These are phyloP conservation scores for Dicranocentrus wangi DNA, from an alignment of 2,888 invertebrate genomes.

Conservation along the genomic window DNA sequence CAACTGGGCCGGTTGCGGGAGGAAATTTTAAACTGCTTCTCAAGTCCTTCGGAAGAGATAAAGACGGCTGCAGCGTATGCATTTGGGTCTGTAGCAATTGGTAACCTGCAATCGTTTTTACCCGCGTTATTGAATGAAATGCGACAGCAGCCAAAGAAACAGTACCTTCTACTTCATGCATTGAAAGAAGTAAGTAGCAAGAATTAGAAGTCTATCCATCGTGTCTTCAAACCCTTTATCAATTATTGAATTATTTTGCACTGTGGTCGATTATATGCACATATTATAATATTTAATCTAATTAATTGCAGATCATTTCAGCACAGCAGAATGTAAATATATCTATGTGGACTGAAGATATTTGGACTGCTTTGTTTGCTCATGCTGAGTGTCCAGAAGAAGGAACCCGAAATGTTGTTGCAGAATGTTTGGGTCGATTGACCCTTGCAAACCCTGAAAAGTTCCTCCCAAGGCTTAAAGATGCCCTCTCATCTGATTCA, in stretches of 20 bases:
- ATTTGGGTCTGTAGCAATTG: slow-evolving; percentile 95
- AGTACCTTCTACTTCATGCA: slow-evolving; percentile 96
- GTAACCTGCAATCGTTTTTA: slow-evolving; percentile 93
- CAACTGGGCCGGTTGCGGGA: slow-evolving; percentile 84
- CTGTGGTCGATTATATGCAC: background rate
- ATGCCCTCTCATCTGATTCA: slow-evolving; percentile 83
- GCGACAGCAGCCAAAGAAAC: slow-evolving; percentile 92
- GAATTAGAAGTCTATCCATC: too few relatives aligned
- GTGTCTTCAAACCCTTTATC: slow-evolving; percentile 21
- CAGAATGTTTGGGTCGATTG: slow-evolving; percentile 96
- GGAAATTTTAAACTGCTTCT: slow-evolving; percentile 89
- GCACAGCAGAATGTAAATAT: slow-evolving; percentile 71
- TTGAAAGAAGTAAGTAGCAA: slow-evolving; percentile 92
- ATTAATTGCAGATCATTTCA: slow-evolving; percentile 69
- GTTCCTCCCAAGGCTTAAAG: slow-evolving; percentile 90
- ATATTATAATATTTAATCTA: background rate
- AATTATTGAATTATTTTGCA: background rate
- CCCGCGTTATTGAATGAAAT: slow-evolving; percentile 96
- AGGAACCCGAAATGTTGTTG: slow-evolving; percentile 98
- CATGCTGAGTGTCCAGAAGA: slow-evolving; percentile 98
- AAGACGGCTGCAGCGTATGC: slow-evolving; percentile 95
- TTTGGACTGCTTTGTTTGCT: slow-evolving; percentile 93
- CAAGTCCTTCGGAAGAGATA: slow-evolving; percentile 94
- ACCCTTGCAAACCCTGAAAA: slow-evolving; percentile 93
- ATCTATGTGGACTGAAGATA: slow-evolving; percentile 79